Evolutionary conservation across 2,113 vertebrate species (phyloP).

Genomic region (Camelus dromedarius): DNA sequence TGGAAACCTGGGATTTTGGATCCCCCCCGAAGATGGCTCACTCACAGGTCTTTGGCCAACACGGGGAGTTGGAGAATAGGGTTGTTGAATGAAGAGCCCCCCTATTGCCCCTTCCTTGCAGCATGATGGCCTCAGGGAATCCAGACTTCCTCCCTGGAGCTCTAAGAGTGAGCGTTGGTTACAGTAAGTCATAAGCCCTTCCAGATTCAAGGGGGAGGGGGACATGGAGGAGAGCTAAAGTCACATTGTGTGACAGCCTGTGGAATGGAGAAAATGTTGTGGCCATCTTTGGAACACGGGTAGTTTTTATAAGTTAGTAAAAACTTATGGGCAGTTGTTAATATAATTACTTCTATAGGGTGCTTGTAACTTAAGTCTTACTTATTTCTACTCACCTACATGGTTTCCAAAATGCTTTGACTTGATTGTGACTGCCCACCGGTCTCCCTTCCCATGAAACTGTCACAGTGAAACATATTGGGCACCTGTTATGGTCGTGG

Average conservation of each 20-base stretch:
- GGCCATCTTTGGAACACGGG: neutral
- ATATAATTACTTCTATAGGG: neutral
- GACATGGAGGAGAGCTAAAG: neutral
- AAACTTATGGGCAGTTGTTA: neutral
- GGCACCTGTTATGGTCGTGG: rapidly evolving
- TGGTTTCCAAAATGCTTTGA: neutral
- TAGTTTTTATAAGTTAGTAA: neutral
- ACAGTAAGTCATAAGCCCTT: neutral
- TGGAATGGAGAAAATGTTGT: too few relatives aligned
- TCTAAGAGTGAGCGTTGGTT: neutral
- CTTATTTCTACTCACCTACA: neutral
- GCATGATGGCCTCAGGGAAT: neutral
- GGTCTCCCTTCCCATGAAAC: neutral
- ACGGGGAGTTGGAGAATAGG: rapidly evolving
- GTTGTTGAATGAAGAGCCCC: rapidly evolving
- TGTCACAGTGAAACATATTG: neutral
- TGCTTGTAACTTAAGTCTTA: neutral
- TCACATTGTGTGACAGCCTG: too few relatives aligned
- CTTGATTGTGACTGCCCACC: neutral
- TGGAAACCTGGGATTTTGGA: neutral
- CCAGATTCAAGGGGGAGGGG: neutral
- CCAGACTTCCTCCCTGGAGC: neutral
- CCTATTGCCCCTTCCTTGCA: rapidly evolving
- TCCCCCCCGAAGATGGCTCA: neutral
- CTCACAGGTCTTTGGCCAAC: neutral